phyloP scores from a whole-genome alignment of 2,888 invertebrate species.

The Lithophane semibrunnea region DNA sequence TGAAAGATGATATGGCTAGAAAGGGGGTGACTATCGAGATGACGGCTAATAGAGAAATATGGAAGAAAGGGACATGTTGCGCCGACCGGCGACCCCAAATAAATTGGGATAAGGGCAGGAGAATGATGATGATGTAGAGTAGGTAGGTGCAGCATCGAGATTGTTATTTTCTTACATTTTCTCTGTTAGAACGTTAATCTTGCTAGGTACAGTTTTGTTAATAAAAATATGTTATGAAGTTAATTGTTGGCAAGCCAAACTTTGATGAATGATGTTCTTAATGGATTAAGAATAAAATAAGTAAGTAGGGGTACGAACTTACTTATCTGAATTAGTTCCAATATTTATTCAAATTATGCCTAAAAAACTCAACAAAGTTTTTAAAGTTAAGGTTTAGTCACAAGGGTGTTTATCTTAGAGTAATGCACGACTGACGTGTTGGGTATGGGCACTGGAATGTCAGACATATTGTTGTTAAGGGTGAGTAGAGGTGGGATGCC shows the following conservation, averaged over 20 bases:
- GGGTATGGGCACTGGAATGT: constrained; percentile 85
- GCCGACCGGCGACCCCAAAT: too few species aligned
- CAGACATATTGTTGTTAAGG: constrained; percentile 80
- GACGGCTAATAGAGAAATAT: too few species aligned
- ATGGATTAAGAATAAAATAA: background rate
- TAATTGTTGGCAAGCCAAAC: background rate
- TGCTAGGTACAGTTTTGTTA: background rate
- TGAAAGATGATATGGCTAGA: too few species aligned
- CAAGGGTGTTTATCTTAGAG: constrained; percentile 81
- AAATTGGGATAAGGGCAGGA: too few species aligned
- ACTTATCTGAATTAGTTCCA: background rate
- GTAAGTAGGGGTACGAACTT: background rate
- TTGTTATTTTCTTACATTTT: background rate
- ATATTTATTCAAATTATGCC: constrained; percentile 10
- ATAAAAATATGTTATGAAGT: background rate
- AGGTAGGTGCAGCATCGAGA: background rate
- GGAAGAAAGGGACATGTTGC: too few species aligned
- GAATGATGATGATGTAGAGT: too few species aligned
- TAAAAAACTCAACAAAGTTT: background rate
- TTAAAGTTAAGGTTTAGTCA: constrained; percentile 65
- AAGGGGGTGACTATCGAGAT: too few species aligned
- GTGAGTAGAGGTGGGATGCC: constrained; percentile 79
- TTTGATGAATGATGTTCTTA: background rate
- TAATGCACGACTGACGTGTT: constrained; percentile 85
- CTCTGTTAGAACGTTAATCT: background rate